phyloP scores from a whole-genome alignment of 2,888 invertebrate genomes.

The Chalcis sispes region DNA sequence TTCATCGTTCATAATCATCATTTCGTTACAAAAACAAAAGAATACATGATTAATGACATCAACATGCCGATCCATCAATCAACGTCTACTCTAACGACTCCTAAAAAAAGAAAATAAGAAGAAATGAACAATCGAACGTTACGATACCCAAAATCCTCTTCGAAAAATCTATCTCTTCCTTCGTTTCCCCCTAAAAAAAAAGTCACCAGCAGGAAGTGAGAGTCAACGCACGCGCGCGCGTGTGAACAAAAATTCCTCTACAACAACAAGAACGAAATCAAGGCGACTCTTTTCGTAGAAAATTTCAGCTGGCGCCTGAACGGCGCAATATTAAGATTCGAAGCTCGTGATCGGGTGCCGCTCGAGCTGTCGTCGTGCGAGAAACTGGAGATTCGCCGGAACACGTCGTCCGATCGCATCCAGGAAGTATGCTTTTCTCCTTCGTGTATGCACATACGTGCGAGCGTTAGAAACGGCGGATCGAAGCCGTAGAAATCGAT shows the following conservation, averaged over 20 bases:
- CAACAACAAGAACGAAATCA: neutral
- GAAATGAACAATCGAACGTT: too few species aligned
- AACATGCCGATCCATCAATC: constrained; percentile 30
- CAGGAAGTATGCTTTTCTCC: constrained; percentile 30
- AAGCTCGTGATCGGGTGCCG: constrained; percentile 39
- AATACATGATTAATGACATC: constrained; percentile 20
- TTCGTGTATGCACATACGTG: neutral
- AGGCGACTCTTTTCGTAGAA: constrained; percentile 11
- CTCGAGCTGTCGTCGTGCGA: neutral
- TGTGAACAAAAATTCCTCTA: too few species aligned
- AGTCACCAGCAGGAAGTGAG: constrained; percentile 1
- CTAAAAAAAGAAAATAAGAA: neutral
- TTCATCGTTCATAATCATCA: neutral
- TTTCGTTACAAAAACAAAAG: too few species aligned
- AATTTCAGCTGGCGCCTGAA: neutral
- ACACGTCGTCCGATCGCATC: neutral
- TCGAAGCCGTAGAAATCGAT: neutral
- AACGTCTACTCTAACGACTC: constrained; percentile 6
- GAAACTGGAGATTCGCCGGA: constrained; percentile 48
- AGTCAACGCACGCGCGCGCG: neutral
- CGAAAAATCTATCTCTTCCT: neutral
- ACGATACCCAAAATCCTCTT: neutral
- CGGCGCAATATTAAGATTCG: constrained; percentile 43
- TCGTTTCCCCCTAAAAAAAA: too few species aligned
- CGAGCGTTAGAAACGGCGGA: neutral